phyloP scores from a whole-genome alignment of 2,113 vertebrate genomes.

The Dasyurus viverrinus region DNA sequence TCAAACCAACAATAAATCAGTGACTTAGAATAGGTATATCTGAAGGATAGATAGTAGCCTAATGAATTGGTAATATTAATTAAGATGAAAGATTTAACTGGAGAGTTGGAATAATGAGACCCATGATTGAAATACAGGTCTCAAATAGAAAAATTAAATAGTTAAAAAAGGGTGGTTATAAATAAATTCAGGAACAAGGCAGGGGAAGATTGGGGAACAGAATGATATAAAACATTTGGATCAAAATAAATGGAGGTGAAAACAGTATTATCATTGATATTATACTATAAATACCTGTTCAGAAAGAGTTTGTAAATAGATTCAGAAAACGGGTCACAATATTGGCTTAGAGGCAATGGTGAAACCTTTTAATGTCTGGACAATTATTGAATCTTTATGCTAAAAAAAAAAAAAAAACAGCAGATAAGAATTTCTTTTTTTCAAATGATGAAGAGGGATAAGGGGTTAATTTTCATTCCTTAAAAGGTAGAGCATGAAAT shows the following conservation, averaged over 20 bases:
- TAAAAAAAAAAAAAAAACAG: neutral
- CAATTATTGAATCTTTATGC: neutral
- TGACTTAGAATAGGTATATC: neutral
- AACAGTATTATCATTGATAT: neutral
- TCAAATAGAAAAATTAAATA: neutral
- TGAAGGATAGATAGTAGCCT: neutral
- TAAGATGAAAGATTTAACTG: neutral
- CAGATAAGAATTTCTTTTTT: neutral
- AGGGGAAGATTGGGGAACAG: neutral
- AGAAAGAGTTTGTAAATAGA: neutral
- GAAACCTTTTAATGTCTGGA: neutral
- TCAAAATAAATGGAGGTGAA: neutral
- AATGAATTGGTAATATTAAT: neutral
- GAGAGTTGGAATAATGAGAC: neutral
- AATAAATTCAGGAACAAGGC: neutral
- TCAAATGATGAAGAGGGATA: neutral
- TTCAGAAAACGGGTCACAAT: neutral
- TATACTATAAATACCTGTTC: neutral
- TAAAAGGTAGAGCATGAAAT: neutral
- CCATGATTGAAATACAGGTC: neutral
- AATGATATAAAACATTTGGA: neutral
- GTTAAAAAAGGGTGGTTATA: neutral
- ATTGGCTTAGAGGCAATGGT: neutral
- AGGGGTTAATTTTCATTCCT: neutral
- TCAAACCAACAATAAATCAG: neutral